Evolutionary conservation across 1,140 invertebrate genomes (phyloP).

Genomic region (Halesus radiatus): DNA sequence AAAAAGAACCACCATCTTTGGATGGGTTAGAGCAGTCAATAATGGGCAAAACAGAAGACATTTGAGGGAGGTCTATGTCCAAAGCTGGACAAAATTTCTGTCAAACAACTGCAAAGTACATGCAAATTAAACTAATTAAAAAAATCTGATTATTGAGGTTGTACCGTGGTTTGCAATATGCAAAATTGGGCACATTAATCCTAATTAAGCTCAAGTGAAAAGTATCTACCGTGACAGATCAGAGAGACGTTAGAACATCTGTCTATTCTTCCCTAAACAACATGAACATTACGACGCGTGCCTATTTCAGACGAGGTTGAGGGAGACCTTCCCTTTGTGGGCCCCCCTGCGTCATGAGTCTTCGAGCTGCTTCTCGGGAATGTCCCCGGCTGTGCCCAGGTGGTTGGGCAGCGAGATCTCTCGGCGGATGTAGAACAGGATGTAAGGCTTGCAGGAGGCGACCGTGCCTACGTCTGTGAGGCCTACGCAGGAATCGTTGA

Average conservation of each 20-base stretch:
- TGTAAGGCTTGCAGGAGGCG: conserved; percentile 87
- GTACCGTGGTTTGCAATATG: conserved; percentile 8
- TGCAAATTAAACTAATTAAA: background rate
- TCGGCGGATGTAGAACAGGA: conserved; percentile 86
- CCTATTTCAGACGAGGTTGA: background rate
- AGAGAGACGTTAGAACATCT: background rate
- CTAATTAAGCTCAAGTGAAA: conserved; percentile 30
- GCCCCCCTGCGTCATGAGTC: conserved; percentile 31
- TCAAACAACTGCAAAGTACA: background rate
- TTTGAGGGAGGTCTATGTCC: too few species aligned
- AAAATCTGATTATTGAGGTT: background rate
- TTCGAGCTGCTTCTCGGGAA: conserved; percentile 17
- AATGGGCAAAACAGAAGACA: background rate
- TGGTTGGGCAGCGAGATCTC: conserved; percentile 67
- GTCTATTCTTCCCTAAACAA: background rate
- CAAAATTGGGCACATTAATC: conserved; percentile 1
- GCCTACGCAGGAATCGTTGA: conserved; percentile 90
- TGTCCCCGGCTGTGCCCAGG: background rate
- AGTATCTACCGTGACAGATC: conserved; percentile 30
- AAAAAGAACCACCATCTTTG: background rate
- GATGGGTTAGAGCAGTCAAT: background rate
- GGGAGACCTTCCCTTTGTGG: conserved; percentile 17
- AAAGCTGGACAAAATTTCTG: too few species aligned
- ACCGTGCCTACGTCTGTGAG: conserved; percentile 79
- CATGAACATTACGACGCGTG: background rate